Evolutionary conservation across 2,888 invertebrate species (phyloP).

Genomic region (Peribatodes rhomboidaria): DNA sequence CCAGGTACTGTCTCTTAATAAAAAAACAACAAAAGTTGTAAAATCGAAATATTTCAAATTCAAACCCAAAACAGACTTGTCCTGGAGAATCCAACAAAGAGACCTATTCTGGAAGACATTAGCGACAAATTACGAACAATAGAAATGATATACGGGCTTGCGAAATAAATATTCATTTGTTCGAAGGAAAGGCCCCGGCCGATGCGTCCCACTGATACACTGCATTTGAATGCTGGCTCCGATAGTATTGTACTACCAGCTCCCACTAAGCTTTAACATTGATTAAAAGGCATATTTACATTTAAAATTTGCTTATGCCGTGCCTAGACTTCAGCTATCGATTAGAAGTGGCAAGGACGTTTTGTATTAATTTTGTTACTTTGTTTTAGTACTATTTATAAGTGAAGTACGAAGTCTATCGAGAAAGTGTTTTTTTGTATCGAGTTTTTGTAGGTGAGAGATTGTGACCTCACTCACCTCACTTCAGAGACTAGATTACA

Average conservation of each 20-base stretch:
- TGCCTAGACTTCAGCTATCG: conserved; percentile 80
- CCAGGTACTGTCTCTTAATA: no score
- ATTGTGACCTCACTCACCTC: no score
- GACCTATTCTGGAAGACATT: conserved; percentile 54
- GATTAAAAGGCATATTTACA: conserved; percentile 82
- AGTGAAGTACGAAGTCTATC: not conserved
- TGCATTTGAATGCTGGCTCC: conserved; percentile 75
- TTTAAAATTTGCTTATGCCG: conserved; percentile 81
- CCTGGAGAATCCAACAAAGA: conserved; percentile 46
- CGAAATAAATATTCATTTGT: conserved; percentile 82
- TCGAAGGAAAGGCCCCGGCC: conserved; percentile 59
- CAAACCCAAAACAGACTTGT: conserved; percentile 47
- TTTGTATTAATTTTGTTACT: conserved; percentile 55
- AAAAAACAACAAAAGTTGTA: no score
- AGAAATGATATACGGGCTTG: conserved; percentile 60
- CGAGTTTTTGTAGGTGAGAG: no score
- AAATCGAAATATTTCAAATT: conserved; percentile 13
- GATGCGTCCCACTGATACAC: conserved; percentile 75
- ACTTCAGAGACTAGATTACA: no score
- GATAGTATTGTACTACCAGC: conserved; percentile 77
- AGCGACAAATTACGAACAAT: conserved; percentile 77
- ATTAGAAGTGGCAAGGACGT: conserved; percentile 63
- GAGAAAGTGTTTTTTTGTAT: not conserved
- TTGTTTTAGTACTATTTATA: conserved; percentile 38
- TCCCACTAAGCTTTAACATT: conserved; percentile 69